These are phyloP conservation scores for Agapornis canus DNA, from an alignment of 2,797 vertebrate genomes.

Conservation along the genomic window DNA sequence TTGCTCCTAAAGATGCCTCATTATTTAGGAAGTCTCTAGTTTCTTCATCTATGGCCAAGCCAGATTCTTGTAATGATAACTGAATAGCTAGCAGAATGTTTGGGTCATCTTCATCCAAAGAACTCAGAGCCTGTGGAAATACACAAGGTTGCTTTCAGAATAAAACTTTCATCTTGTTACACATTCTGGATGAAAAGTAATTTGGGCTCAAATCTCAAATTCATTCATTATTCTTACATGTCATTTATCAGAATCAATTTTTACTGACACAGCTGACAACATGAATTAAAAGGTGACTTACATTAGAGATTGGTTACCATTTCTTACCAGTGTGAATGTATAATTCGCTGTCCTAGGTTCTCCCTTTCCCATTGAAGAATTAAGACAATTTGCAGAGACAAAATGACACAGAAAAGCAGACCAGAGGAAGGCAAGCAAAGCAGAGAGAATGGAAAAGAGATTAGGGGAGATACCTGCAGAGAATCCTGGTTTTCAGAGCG, in stretches of 20 bases:
- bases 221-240: not conserved
- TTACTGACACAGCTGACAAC: not conserved
- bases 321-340: not conserved
- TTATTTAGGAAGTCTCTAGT: conserved; percentile 84
- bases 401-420: conserved; percentile 18
- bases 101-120: conserved; percentile 96
- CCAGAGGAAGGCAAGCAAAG: conserved; percentile 41
- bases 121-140: conserved; percentile 85
- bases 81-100: conserved; percentile 99
- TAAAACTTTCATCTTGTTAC: not conserved
- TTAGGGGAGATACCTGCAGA: conserved; percentile 77
- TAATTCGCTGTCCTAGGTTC: not conserved
- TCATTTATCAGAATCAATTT: not conserved
- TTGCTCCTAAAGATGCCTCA: conserved; percentile 90
- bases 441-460: conserved; percentile 33
- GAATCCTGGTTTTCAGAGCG: conserved; percentile 83
- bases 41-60: conserved; percentile 82
- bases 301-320: not conserved
- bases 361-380: not conserved
- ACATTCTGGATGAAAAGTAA: not conserved
- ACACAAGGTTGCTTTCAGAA: conserved; percentile 37
- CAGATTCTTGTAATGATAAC: conserved; percentile 95
- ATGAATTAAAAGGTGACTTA: not conserved
- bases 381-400: conserved; percentile 14
- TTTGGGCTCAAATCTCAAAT: not conserved